phyloP scores from a whole-genome alignment of 2,797 vertebrate genomes.

The Anguilla marmorata region DNA sequence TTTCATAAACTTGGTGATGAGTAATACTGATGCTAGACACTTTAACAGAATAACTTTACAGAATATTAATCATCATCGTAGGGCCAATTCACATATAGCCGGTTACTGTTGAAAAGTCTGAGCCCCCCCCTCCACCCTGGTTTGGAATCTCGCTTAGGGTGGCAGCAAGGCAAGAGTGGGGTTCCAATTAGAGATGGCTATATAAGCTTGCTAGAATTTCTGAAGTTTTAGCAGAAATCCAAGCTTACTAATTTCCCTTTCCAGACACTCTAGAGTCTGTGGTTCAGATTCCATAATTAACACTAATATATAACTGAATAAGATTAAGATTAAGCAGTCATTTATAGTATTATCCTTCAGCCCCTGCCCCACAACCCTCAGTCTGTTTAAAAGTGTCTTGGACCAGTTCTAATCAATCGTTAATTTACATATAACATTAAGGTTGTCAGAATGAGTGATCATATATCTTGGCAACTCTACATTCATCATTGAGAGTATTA shows the following conservation, averaged over 20 bases:
- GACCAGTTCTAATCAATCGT: conserved; percentile 64
- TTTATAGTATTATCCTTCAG: conserved; percentile 32
- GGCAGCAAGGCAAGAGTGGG: no score
- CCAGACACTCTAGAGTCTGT: background rate
- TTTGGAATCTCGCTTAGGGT: no score
- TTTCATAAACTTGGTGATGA: background rate
- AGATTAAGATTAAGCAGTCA: background rate
- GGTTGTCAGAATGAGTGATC: conserved; percentile 61
- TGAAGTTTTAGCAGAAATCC: background rate
- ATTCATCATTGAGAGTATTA: conserved; percentile 62
- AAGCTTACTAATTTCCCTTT: background rate
- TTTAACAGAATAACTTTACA: background rate
- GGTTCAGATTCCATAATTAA: background rate
- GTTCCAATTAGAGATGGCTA: no score
- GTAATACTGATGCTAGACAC: background rate
- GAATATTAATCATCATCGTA: background rate
- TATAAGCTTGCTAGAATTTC: background rate
- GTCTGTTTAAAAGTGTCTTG: conserved; percentile 54
- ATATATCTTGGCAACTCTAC: conserved; percentile 68
- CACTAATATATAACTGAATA: background rate
- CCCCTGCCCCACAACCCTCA: conserved; percentile 46
- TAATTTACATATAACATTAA: conserved; percentile 74
- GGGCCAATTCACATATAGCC: background rate
- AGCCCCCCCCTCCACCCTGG: no score
- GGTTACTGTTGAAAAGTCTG: background rate